Conservation (phyloP, 2,797 vertebrate species). For the Hybognathus amarus region DNA sequence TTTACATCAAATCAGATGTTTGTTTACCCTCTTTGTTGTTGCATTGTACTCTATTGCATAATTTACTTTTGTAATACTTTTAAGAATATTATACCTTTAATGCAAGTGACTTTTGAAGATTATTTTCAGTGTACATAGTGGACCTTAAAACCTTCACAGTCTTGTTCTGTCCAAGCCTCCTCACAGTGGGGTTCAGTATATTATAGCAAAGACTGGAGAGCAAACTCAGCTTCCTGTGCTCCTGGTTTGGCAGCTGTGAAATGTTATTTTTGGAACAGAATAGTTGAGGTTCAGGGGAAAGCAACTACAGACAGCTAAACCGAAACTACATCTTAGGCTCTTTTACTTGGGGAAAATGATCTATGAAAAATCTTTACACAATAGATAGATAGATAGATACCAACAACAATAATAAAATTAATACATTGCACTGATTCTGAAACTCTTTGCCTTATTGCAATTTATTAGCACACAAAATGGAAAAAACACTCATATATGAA, state of each 20-base stretch:
- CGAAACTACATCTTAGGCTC: background rate
- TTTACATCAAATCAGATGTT: constrained; percentile 11
- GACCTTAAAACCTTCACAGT: background rate
- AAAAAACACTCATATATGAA: background rate
- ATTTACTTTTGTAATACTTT: constrained; percentile 3
- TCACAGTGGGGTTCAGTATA: constrained; percentile 34
- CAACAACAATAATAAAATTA: too few species aligned
- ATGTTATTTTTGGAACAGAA: constrained; percentile 59
- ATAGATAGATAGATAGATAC: background rate
- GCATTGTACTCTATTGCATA: background rate
- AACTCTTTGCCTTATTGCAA: too few species aligned
- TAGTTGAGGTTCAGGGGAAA: constrained; percentile 41
- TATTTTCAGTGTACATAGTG: background rate
- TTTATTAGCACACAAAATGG: background rate
- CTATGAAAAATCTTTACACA: background rate
- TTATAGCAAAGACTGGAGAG: constrained; percentile 8
- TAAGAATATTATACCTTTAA: background rate
- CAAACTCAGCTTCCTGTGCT: constrained; percentile 15
- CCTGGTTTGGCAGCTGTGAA: constrained; percentile 48
- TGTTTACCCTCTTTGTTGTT: background rate
- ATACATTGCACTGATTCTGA: too few species aligned
- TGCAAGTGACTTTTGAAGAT: background rate
- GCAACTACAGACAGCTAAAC: background rate
- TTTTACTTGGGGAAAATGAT: background rate
- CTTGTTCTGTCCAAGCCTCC: background rate